Evolutionary conservation across 2,888 invertebrate species (phyloP).

Genomic region (Xylophagus ater): DNA sequence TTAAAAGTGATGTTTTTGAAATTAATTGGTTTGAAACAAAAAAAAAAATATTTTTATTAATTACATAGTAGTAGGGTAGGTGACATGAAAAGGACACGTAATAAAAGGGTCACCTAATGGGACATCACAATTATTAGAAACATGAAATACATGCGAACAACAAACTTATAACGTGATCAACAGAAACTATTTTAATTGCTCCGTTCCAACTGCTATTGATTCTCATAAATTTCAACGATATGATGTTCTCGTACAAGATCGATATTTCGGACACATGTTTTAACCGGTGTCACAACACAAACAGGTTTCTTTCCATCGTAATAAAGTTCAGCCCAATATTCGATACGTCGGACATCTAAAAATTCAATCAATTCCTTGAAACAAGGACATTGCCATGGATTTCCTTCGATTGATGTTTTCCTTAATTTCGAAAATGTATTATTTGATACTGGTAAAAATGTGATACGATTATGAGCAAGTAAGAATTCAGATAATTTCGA

Average conservation of each 20-base stretch:
- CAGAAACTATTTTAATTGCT: too few species aligned
- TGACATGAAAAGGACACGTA: too few species aligned
- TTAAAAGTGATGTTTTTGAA: too few species aligned
- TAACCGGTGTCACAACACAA: slow-evolving; percentile 27
- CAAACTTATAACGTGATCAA: too few species aligned
- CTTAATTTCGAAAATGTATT: slow-evolving; percentile 23
- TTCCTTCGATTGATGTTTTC: slow-evolving; percentile 30
- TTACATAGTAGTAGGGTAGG: too few species aligned
- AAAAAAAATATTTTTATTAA: too few species aligned
- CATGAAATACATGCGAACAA: too few species aligned
- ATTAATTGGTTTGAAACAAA: too few species aligned
- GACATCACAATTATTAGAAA: too few species aligned
- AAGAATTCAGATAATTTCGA: slow-evolving; percentile 22
- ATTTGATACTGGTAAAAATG: slow-evolving; percentile 28
- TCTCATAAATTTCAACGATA: slow-evolving; percentile 26
- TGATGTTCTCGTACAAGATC: slow-evolving; percentile 21
- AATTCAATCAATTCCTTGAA: slow-evolving; percentile 25
- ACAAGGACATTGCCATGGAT: slow-evolving; percentile 37
- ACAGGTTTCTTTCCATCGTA: slow-evolving; percentile 29
- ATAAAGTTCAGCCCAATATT: slow-evolving; percentile 25
- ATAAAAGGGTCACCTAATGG: too few species aligned
- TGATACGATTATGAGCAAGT: slow-evolving; percentile 32
- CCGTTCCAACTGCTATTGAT: too few species aligned
- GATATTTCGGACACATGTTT: slow-evolving; percentile 26
- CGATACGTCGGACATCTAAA: slow-evolving; percentile 21